Percentiles rank a stretch among this genome's conserved stretches.
Conservation (phyloP, 1,140 invertebrate species). For the Choristoneura fumiferana region DNA sequence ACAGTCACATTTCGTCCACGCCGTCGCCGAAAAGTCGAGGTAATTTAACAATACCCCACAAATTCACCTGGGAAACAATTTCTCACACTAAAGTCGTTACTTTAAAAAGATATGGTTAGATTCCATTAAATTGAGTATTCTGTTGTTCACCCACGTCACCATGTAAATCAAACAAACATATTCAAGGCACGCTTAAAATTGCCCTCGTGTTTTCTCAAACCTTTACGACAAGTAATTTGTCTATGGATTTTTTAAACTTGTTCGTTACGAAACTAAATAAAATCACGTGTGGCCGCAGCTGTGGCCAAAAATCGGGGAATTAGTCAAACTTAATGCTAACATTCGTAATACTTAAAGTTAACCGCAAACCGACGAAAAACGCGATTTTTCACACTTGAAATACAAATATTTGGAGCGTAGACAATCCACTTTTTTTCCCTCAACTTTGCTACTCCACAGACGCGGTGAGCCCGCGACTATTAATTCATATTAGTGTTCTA, state of each 20-base stretch:
- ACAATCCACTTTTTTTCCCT: constrained; percentile 48
- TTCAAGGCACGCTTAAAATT: background rate
- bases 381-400: constrained; percentile 72
- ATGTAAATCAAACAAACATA: constrained; percentile 7
- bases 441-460: constrained; percentile 29
- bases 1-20: no score
- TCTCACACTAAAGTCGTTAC: no score
- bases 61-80: no score
- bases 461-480: constrained; percentile 28
- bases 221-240: constrained; percentile 19
- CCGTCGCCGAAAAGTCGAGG: no score
- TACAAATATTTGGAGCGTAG: constrained; percentile 61
- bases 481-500: constrained; percentile 56
- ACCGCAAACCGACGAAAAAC: constrained; percentile 67
- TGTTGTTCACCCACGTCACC: background rate
- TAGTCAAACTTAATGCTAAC: constrained; percentile 59
- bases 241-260: constrained; percentile 33
- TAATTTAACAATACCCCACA: no score
- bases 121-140: background rate
- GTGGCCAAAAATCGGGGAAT: constrained; percentile 55
- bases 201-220: background rate
- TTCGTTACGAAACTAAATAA: constrained; percentile 47
- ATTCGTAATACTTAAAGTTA: constrained; percentile 67
- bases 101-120: background rate
- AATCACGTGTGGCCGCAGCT: constrained; percentile 53